Evolutionary conservation across 1,140 invertebrate genomes (phyloP).

Genomic region (Dufourea novaeangliae): DNA sequence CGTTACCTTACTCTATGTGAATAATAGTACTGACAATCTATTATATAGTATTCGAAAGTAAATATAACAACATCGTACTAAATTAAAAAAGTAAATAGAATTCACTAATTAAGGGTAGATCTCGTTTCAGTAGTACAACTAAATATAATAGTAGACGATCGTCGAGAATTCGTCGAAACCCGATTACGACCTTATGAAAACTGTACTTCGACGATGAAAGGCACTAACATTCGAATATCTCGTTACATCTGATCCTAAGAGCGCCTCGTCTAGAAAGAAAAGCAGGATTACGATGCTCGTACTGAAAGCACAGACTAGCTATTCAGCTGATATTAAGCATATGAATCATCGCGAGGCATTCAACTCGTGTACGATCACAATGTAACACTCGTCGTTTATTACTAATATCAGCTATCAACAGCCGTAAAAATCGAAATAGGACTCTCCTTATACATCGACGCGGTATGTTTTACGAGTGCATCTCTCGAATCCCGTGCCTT

Average conservation of each 20-base stretch:
- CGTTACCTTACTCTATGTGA: no score
- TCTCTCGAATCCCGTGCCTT: slow-evolving; percentile 1
- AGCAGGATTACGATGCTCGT: background rate
- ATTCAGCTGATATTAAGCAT: background rate
- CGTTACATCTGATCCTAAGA: slow-evolving; percentile 51
- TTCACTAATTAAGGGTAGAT: no score
- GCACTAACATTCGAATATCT: slow-evolving; percentile 33
- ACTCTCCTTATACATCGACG: background rate
- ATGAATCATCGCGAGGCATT: background rate
- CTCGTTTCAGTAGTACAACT: slow-evolving; percentile 7
- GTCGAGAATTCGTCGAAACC: no score
- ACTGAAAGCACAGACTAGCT: background rate
- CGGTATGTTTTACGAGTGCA: slow-evolving; percentile 3
- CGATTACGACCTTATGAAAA: no score
- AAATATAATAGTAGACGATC: slow-evolving; percentile 16
- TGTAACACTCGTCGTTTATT: slow-evolving; percentile 7
- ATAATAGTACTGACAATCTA: no score
- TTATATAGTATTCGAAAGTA: no score
- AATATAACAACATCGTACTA: no score
- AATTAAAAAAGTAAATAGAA: no score
- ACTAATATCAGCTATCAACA: slow-evolving; percentile 19
- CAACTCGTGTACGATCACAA: background rate
- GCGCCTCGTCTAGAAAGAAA: background rate
- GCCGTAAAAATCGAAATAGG: background rate
- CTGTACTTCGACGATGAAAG: no score